phyloP scores from a whole-genome alignment of 2,888 invertebrate species.

The Drosophila imparisetae region DNA sequence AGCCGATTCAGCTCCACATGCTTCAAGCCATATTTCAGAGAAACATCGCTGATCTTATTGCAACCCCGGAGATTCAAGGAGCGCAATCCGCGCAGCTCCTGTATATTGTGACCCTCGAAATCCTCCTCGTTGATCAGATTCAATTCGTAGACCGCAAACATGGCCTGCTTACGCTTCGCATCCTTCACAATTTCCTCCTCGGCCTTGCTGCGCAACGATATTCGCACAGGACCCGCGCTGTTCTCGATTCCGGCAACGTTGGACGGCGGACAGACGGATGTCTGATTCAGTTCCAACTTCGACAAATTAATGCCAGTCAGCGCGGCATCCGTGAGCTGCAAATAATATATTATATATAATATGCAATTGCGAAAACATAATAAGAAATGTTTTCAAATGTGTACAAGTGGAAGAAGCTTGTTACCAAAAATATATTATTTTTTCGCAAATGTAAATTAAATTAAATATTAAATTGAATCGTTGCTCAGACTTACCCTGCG shows the following conservation, averaged over 20 bases:
- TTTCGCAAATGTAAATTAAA: background rate
- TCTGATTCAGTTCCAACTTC: conserved; percentile 55
- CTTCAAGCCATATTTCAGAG: conserved; percentile 88
- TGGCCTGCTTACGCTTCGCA: conserved; percentile 88
- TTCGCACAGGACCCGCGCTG: conserved; percentile 77
- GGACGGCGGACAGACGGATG: conserved; percentile 61
- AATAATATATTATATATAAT: background rate
- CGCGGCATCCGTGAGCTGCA: conserved; percentile 87
- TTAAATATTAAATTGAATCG: background rate
- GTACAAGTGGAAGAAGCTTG: no score
- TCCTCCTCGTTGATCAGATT: conserved; percentile 75
- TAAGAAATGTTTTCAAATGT: no score
- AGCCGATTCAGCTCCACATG: conserved; percentile 88
- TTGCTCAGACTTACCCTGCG: conserved; percentile 63
- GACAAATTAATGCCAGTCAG: conserved; percentile 87
- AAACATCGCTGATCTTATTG: conserved; percentile 89
- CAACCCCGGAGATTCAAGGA: conserved; percentile 89
- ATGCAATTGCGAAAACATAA: background rate
- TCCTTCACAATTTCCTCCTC: conserved; percentile 89
- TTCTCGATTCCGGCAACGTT: conserved; percentile 19
- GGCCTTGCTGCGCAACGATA: conserved; percentile 88
- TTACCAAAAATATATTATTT: no score
- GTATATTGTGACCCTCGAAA: conserved; percentile 85
- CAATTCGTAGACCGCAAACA: conserved; percentile 87
- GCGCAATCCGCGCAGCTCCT: conserved; percentile 86